Evolutionary conservation across 2,113 vertebrate species (phyloP).

Genomic region (Lophochroa leadbeateri): DNA sequence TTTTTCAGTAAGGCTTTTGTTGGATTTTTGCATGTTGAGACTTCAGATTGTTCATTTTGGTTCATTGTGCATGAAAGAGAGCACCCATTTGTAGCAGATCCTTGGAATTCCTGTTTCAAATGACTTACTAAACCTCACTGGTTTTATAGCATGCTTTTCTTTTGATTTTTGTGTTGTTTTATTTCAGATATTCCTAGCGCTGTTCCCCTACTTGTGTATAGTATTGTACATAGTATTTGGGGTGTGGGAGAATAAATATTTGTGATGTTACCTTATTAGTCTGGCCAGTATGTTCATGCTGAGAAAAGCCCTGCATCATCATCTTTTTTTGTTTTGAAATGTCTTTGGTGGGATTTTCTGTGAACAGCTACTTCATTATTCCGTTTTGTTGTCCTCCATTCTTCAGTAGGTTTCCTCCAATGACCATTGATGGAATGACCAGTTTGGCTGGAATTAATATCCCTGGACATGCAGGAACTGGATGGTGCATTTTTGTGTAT

Average conservation of each 20-base stretch:
- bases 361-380: constrained; percentile 16
- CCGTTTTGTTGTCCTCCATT: neutral
- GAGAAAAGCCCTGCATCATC: neutral
- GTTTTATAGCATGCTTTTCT: constrained; percentile 53
- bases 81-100: neutral
- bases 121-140: constrained; percentile 8
- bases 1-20: constrained; percentile 30
- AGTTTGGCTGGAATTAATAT: constrained; percentile 98
- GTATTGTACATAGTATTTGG: neutral
- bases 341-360: neutral
- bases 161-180: constrained; percentile 14
- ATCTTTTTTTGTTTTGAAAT: neutral
- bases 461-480: constrained; percentile 93
- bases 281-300: neutral
- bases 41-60: neutral
- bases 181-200: neutral
- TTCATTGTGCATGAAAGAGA: constrained; percentile 22
- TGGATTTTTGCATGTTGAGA: constrained; percentile 67
- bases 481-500: constrained; percentile 99
- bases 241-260: neutral
- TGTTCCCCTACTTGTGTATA: neutral
- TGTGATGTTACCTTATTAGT: neutral
- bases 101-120: neutral
- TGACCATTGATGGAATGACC: constrained; percentile 98
- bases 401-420: constrained; percentile 92